Conservation (phyloP, 2,888 invertebrate genomes). For the Dinocampus coccinellae region DNA sequence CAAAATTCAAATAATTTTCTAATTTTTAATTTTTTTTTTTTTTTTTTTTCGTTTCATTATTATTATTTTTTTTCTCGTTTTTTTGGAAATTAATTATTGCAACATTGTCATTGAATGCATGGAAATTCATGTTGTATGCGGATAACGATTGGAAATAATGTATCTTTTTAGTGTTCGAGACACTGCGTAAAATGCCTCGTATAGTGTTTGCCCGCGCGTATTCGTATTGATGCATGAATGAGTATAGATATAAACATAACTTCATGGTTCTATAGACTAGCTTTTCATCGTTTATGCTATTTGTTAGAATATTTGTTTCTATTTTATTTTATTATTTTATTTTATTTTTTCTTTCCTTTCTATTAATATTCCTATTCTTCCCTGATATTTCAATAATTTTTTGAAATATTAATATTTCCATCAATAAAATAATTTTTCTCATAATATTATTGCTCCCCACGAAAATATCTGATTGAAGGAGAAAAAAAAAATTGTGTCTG, state of each 20-base stretch:
- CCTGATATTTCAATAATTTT: neutral
- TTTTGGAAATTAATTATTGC: slow-evolving; percentile 15
- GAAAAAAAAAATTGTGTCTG: neutral
- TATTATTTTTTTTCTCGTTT: slow-evolving; percentile 25
- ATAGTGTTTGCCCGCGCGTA: slow-evolving; percentile 8
- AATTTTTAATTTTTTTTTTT: slow-evolving; percentile 25
- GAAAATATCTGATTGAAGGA: neutral
- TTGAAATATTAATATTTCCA: neutral
- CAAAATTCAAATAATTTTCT: slow-evolving; percentile 44
- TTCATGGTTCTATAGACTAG: neutral
- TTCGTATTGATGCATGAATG: neutral
- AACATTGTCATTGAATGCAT: neutral
- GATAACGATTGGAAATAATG: neutral
- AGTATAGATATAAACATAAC: neutral
- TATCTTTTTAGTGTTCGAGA: neutral
- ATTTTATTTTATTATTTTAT: neutral
- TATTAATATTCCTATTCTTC: neutral
- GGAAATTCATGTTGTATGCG: neutral
- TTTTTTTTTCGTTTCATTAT: slow-evolving; percentile 15
- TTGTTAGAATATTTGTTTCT: neutral
- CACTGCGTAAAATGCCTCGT: neutral
- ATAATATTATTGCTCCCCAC: neutral
- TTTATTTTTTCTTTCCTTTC: neutral
- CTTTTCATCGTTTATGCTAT: neutral
- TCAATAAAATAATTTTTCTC: neutral